Evolutionary conservation across 2,113 vertebrate species (phyloP).

Genomic region (Stercorarius parasiticus): DNA sequence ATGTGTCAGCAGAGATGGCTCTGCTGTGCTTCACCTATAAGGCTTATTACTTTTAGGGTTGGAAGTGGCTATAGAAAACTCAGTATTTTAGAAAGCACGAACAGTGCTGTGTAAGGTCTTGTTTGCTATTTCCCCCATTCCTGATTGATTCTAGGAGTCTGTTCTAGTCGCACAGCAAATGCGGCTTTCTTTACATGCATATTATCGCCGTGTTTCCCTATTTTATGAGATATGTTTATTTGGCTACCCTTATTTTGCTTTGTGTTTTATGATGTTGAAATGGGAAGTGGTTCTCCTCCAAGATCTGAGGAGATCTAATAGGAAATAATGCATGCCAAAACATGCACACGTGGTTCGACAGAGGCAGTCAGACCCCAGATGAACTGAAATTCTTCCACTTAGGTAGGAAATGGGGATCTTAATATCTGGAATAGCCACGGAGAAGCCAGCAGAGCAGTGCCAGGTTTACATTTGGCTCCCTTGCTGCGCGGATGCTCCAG

Average conservation of each 20-base stretch:
- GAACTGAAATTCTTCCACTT: neutral
- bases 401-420: neutral
- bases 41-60: neutral
- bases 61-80: neutral
- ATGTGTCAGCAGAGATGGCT: neutral
- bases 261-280: slow-evolving; percentile 11
- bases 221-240: slow-evolving; percentile 40
- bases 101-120: neutral
- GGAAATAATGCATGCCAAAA: slow-evolving; percentile 2
- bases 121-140: neutral
- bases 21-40: neutral
- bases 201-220: neutral
- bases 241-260: neutral
- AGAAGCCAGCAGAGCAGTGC: neutral
- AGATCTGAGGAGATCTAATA: neutral
- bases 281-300: neutral
- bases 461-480: neutral
- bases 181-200: neutral
- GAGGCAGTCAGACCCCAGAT: neutral
- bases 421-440: neutral
- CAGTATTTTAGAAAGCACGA: neutral
- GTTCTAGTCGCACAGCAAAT: neutral
- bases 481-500: neutral
- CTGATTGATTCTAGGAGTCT: neutral
- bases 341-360: neutral